phyloP scores from a whole-genome alignment of 2,113 vertebrate genomes.

The Cyanoliseus patagonus region DNA sequence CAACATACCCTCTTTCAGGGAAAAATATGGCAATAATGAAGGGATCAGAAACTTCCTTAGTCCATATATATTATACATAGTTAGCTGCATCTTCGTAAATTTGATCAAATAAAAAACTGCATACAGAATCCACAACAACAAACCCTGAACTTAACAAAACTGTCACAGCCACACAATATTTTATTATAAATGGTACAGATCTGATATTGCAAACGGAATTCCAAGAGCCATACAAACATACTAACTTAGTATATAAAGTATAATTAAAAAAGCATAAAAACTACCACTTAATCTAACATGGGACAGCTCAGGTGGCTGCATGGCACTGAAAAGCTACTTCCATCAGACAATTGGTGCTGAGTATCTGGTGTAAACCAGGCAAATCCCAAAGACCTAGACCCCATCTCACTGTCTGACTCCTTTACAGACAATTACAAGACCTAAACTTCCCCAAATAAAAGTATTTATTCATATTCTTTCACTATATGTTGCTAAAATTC shows the following conservation, averaged over 20 bases:
- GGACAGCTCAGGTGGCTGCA: not conserved
- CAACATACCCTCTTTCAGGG: not conserved
- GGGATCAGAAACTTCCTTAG: not conserved
- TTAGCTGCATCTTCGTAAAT: not conserved
- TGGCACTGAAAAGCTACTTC: not conserved
- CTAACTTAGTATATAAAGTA: not conserved
- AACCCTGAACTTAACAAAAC: not conserved
- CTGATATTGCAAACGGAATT: not conserved
- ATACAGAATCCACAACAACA: not conserved
- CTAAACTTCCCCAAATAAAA: not conserved
- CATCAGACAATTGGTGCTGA: not conserved
- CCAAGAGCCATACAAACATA: not conserved
- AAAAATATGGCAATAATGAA: not conserved
- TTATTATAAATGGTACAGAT: not conserved
- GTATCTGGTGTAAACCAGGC: not conserved
- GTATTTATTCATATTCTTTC: not conserved
- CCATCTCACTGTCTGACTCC: not conserved
- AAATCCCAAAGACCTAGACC: not conserved
- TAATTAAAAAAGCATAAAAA: not conserved
- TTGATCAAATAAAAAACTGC: not conserved
- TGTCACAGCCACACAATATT: not conserved
- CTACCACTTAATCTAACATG: not conserved
- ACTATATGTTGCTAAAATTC: not conserved
- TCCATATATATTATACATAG: not conserved
- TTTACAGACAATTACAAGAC: not conserved